Base-by-base conservation (phyloP, 2,888 invertebrate genomes). In the Eilema caniola region DNA sequence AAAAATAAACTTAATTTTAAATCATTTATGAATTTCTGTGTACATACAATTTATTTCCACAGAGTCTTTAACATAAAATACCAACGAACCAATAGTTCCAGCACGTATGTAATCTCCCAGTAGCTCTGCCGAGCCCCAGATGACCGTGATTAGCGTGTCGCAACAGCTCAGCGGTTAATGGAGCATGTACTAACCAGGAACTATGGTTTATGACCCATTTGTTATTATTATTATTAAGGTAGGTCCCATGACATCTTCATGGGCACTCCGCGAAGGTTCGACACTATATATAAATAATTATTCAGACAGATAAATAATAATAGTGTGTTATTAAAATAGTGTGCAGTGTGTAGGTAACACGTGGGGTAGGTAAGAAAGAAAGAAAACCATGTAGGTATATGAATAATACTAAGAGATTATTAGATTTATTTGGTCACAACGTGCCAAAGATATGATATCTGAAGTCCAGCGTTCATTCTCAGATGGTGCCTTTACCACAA, bases 141-240 rank as follows among this genome's bases (percentile, higher is more conserved):
- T 79, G 85, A 84, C 88, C 86, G 86, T 86, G 86, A 89, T 88
- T 71, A 70, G 69, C 81, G 86, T 89, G 91, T 91, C 90, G 90
- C 88, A 90, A 92, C 90, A 90, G 88, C 89, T 86, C 85, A 77
- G 70, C 74, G 84, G 86, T 90, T 90, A 91, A 91, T 90, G 90
- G 92, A 91, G 87, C 92, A 91, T 90, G 88, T 78, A 73, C 62
- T 69, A 62, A 33, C 31, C 31, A 33, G 31, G 5, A 3, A 8
- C 67, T 65, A 65, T 59, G 64, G 53, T 71, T 72, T 73, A 70
- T 76, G 74, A 80, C 70, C 73, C 73, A 80, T 66, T 73, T 61
- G 62, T 69, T 71, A 67, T 66, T 69, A 62, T 66, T 69, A 62
- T 68, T 73, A 66, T 67, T 71, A 70, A 67, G 37, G 67, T 74